Evolutionary conservation across 2,888 invertebrate species (phyloP), one percentile per base, ranked within the genome.

Genomic region (Cryptocephalus primarius): DNA sequence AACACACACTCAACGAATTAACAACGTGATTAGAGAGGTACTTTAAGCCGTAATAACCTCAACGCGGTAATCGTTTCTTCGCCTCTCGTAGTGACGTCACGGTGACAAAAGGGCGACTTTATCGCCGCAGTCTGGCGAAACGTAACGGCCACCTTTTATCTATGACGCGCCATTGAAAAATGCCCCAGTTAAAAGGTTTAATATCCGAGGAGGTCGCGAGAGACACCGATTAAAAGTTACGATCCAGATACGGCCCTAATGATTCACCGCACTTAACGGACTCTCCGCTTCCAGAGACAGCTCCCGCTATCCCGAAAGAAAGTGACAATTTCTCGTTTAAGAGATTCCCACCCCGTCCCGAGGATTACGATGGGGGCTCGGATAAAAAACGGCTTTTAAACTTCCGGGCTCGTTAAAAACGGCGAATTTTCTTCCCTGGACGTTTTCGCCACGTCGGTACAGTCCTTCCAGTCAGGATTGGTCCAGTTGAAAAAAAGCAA

Each of bases 181-280:
- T 56, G 55, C 46, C 47, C 54, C 46, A 56, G 49, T 56, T 55
- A 55, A 57, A 55, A 56, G 57, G 56, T 57, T 57, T 57, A 57
- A 57, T 57, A 56, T 56, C 56, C 48, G 53, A 53, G 51, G 50
- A 50, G 55, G 48, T 50, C 52, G 55, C 51, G 54, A 48, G 49
- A 54, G 55, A 56, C 54, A 55, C 51, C 55, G 56, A 58, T 58
- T 58, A 58, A 55, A 55, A 58, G 55, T 55, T 55, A 58, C 56
- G 58, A 56, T 52, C 55, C 48, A 53, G 53, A 53, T 53, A 53
- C 39, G 53, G 49, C 44, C 45, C 45, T 54, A 48, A 54, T 50
- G 51, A 54, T 54, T 53, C 45, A 49, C 45, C 46, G 45, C 47
- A 48, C 50, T 50, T 47, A 36, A 36, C n/a, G 36, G 22, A 22